Conservation (phyloP, 2,113 vertebrate genomes). For the Castor canadensis region DNA sequence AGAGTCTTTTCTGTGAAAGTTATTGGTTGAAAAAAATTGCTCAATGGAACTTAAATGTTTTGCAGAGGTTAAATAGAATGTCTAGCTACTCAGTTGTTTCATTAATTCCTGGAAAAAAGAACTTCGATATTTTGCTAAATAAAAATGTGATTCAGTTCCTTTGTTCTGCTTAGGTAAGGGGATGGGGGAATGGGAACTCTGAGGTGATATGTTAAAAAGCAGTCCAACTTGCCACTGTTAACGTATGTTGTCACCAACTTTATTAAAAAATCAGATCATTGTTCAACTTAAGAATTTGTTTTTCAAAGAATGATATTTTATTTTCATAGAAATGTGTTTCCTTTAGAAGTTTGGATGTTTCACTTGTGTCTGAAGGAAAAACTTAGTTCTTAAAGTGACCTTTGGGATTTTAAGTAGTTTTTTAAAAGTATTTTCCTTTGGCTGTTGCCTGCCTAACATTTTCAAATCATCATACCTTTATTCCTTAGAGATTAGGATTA, state of each 20-base stretch:
- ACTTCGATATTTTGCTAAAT: conserved; percentile 11
- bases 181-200: neutral
- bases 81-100: neutral
- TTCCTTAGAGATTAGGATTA: conserved; percentile 20
- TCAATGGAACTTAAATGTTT: neutral
- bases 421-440: conserved; percentile 35
- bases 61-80: conserved; percentile 15
- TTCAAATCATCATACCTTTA: neutral
- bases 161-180: conserved; percentile 9
- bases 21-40: neutral
- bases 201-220: conserved; percentile 5
- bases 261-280: conserved; percentile 13
- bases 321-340: conserved; percentile 38
- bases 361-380: conserved; percentile 15
- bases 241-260: conserved; percentile 42
- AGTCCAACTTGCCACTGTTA: conserved; percentile 25
- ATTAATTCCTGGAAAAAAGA: conserved; percentile 14
- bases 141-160: conserved; percentile 10
- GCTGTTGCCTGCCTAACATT: neutral
- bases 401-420: neutral
- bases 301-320: neutral
- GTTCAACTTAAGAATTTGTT: conserved; percentile 33
- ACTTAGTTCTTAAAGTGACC: conserved; percentile 27
- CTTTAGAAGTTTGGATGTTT: conserved; percentile 29
- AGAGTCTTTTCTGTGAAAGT: conserved; percentile 19